phyloP scores from a whole-genome alignment of 2,888 invertebrate species.

The Thera britannica region DNA sequence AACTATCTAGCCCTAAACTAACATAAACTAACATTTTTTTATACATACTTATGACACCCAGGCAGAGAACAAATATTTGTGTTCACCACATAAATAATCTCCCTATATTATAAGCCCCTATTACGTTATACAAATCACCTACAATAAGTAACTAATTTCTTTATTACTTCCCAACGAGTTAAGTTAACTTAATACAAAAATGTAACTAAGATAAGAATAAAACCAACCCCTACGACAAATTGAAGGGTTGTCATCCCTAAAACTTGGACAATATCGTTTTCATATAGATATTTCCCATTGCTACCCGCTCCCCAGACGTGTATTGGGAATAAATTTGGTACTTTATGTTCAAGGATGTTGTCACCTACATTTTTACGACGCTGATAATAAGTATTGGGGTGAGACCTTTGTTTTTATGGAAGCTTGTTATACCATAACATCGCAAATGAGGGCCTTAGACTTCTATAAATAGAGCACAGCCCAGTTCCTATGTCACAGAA shows the following conservation, averaged over 20 bases:
- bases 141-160: too few relatives aligned
- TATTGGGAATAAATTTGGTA: conserved; percentile 67
- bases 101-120: too few relatives aligned
- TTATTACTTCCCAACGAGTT: not conserved
- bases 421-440: conserved; percentile 51
- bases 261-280: conserved; percentile 48
- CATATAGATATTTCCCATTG: conserved; percentile 58
- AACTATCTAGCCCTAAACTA: too few relatives aligned
- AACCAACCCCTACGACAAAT: conserved; percentile 37
- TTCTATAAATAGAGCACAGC: not conserved
- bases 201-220: not conserved
- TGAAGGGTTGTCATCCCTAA: conserved; percentile 39
- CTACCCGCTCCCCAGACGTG: conserved; percentile 52
- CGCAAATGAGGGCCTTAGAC: conserved; percentile 48
- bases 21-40: too few relatives aligned
- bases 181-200: not conserved
- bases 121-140: too few relatives aligned
- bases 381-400: conserved; percentile 52
- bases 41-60: too few relatives aligned
- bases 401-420: conserved; percentile 57
- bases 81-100: too few relatives aligned
- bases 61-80: too few relatives aligned
- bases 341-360: conserved; percentile 63
- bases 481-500: not conserved
- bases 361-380: conserved; percentile 66